These are phyloP conservation scores for Perodicticus potto DNA, from an alignment of 2,797 vertebrate genomes.

Conservation along the genomic window DNA sequence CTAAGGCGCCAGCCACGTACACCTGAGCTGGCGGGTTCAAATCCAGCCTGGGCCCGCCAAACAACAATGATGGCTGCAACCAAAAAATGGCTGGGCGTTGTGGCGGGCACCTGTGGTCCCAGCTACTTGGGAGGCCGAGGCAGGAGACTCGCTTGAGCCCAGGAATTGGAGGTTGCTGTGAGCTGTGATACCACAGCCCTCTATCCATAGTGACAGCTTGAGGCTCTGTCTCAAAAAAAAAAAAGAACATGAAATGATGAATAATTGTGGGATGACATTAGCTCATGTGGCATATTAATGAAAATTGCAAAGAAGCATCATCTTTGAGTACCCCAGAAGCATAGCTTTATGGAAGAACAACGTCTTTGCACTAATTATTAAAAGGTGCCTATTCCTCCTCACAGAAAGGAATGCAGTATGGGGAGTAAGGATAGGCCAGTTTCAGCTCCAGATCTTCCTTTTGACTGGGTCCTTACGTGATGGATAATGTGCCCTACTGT, in stretches of 20 bases:
- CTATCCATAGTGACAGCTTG: no score
- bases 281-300: neutral
- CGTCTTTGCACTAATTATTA: neutral
- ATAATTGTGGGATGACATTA: neutral
- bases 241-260: neutral
- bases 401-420: neutral
- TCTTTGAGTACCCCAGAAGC: neutral
- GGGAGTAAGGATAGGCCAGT: neutral
- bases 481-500: neutral
- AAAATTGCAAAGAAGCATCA: neutral
- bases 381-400: neutral
- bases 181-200: no score
- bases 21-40: no score
- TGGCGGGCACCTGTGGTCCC: no score
- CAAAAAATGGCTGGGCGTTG: no score
- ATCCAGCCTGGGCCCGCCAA: no score
- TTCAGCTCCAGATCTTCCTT: neutral
- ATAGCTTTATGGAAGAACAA: neutral
- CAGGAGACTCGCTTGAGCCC: no score
- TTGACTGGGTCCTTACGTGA: neutral
- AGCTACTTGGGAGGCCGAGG: no score
- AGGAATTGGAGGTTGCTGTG: no score
- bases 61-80: no score
- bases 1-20: no score
- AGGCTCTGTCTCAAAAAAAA: no score